phyloP scores from a whole-genome alignment of 2,113 vertebrate species.

The Platanista minor region DNA sequence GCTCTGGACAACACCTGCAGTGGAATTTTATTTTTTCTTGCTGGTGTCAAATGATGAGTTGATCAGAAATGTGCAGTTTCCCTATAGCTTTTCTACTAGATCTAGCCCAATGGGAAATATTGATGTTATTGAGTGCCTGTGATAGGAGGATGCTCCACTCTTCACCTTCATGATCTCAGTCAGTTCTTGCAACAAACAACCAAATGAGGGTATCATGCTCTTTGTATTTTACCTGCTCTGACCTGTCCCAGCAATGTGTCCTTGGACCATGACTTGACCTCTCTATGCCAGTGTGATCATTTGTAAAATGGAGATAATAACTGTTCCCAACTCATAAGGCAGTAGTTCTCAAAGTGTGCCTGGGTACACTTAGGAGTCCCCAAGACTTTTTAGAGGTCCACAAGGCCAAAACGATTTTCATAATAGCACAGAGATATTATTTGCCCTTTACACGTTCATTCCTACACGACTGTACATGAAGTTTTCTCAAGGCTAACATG shows the following conservation, averaged over 20 bases:
- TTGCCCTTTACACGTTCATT: neutral
- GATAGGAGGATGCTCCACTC: accelerated
- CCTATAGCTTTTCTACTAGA: neutral
- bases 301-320: neutral
- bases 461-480: neutral
- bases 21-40: neutral
- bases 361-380: neutral
- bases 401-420: neutral
- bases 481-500: neutral
- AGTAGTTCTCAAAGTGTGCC: neutral
- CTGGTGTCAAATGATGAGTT: neutral
- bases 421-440: neutral
- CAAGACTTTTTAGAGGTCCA: neutral
- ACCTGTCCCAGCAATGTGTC: neutral
- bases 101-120: neutral
- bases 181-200: neutral
- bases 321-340: neutral
- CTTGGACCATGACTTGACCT: neutral
- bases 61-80: neutral
- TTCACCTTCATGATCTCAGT: neutral
- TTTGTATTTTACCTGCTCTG: neutral
- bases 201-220: neutral
- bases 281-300: neutral
- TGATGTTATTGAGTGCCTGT: neutral
- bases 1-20: too few species aligned